These are phyloP conservation scores for Enteromius treurensis DNA, from an alignment of 2,797 vertebrate species.

Conservation along the genomic window DNA sequence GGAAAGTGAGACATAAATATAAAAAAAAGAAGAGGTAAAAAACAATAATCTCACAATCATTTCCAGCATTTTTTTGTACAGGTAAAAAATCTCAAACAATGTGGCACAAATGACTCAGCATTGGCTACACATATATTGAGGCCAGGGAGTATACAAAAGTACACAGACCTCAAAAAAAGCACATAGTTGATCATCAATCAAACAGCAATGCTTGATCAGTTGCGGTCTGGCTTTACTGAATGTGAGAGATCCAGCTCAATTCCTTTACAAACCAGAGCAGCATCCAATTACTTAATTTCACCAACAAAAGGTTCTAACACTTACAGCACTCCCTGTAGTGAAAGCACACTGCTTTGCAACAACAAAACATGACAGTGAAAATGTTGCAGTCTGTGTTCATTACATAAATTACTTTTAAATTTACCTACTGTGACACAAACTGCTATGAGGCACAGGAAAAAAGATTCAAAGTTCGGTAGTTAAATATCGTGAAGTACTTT, in stretches of 20 bases:
- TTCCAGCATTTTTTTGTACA: neutral
- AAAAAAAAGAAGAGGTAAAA: neutral
- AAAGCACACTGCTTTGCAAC: neutral
- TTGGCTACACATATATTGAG: neutral
- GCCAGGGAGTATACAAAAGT: neutral
- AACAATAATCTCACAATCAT: neutral
- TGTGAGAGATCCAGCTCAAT: neutral
- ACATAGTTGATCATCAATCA: neutral
- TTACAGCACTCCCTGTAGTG: neutral
- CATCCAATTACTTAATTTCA: neutral
- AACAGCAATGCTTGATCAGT: neutral
- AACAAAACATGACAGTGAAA: slow-evolving; percentile 18
- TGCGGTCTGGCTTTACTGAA: neutral
- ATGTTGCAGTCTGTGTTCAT: slow-evolving; percentile 13
- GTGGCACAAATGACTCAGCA: neutral
- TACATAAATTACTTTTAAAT: slow-evolving; percentile 30
- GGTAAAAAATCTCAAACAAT: no score
- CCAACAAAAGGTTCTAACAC: neutral
- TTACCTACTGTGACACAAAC: neutral
- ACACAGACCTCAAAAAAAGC: neutral
- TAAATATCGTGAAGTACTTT: neutral
- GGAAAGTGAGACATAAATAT: neutral
- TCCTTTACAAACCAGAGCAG: neutral
- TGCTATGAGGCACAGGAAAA: neutral
- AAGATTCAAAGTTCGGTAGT: neutral